Evolutionary conservation across 2,113 vertebrate genomes (phyloP), one percentile per base, ranked within the genome.

Genomic region (Perca schrenkii): DNA sequence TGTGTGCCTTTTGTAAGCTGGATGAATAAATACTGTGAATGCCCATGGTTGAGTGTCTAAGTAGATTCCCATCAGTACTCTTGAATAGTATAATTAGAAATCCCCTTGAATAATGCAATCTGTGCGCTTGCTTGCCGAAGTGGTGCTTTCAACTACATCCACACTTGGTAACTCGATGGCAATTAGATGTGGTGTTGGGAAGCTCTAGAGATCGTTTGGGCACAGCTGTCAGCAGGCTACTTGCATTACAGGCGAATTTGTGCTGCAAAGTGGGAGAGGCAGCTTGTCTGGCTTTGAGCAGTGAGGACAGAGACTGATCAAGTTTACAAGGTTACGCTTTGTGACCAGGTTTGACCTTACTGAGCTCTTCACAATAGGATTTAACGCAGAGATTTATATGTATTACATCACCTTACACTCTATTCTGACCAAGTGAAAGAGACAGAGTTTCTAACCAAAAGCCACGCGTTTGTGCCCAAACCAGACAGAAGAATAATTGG

Each of bases 181-280:
- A 79, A 80, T 89, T 80, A 73, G 68, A 80, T 61, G 49, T 80
- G 3, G 71, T 62, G 80, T 77, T 83, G 34, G n/a, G 49, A 0
- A 70, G 60, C 75, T 77, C 43, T 49, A 80, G 79, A 63, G 66
- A 80, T 80, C 49, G 56, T 84, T 82, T 67, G 11, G 63, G 66
- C 50, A 54, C 79, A 82, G 76, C 86, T 86, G 86, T 78, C 79
- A 63, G 70, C 40, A 17, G 70, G 8, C 43, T 53, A 36, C 54
- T 40, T 46, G 25, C n/a, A 58, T 80, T 73, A 84, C 56, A 68
- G 47, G 54, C 56, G 74, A 22, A 70, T 77, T 52, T 68, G 2
- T 13, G 7, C 46, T 70, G 54, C 61, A 13, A 25, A 63, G 19
- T 15, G 25, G 4, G 25, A 28, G n/a, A 22, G 22, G 10, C 8